Conservation (phyloP, 2,888 invertebrate species). For the Heteropelma amictum region DNA sequence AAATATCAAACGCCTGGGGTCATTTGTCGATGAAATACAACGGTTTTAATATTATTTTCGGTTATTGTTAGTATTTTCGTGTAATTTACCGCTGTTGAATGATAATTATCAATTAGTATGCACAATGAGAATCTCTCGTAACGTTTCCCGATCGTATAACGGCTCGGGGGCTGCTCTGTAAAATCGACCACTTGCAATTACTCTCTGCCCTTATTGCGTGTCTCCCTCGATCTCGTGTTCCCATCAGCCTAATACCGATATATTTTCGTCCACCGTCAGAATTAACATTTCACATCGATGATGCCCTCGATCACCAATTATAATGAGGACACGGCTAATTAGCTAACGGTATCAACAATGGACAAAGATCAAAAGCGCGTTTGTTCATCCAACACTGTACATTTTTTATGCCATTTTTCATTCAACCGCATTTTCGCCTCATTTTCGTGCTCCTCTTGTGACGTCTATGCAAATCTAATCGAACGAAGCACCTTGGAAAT, state of each 20-base stretch:
- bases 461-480: too few species aligned
- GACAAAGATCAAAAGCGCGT: neutral
- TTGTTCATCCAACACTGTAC: neutral
- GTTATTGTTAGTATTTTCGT: neutral
- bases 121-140: conserved; percentile 5
- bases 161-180: conserved; percentile 3
- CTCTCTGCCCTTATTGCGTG: neutral
- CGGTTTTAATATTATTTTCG: neutral
- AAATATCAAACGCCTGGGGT: too few species aligned
- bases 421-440: too few species aligned
- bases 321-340: conserved; percentile 27
- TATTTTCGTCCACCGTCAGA: conserved; percentile 5
- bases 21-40: neutral
- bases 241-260: neutral
- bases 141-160: neutral
- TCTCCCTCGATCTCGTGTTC: neutral
- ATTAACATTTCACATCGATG: conserved; percentile 28
- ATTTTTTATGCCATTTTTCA: too few species aligned
- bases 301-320: conserved; percentile 35
- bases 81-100: neutral
- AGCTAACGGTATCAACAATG: conserved; percentile 5
- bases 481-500: too few species aligned
- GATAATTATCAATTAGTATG: conserved; percentile 20
- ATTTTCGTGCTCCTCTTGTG: neutral
- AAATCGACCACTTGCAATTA: conserved; percentile 2